Base-by-base conservation (phyloP, 1,140 invertebrate genomes). In the Lycorma delicatula region DNA sequence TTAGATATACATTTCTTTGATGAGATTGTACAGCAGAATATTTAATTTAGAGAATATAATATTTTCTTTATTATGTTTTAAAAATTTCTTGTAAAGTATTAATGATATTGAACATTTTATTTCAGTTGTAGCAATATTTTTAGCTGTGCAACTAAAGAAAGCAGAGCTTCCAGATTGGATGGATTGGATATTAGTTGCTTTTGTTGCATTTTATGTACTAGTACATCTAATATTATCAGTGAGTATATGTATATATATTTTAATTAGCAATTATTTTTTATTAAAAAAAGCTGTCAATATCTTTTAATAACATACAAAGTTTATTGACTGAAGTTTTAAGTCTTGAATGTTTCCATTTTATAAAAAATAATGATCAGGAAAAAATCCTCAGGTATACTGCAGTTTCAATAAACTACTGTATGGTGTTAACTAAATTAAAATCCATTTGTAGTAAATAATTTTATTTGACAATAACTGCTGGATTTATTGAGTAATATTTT, bases 101-200 rank as follows among this genome's bases (percentile, higher is more conserved):
- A 34, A 23, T 27, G 26, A 36, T 59, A 22, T 59, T 60, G 60
- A 27, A 25, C 49, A 50, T 20, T 64, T 46, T 68, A 9, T 81
- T 81, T 22, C 76, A 95, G 91, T 97, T 75, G 83, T 91, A 6
- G 87, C 91, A 51, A 89, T 97, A 64, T 97, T 97, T 79, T 88
- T 97, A 66, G 88, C 93, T 29, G 85, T 91, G 18, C 81, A 84
- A 62, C 74, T 97, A 59, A 81, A 80, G 59, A 91, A 92, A 74
- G 87, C 91, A 13, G 83, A 89, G 67, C 73, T 96, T 44, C 90
- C 92, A 1, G 77, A 84, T 50, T 92, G 90, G 85, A 81, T 87
- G 60, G 84, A 90, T 59, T 96, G 84, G 80, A 82, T 97, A 46
- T 71, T 97, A 52, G 87, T 88, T 3, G 86, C 84, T 11, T 96